Conservation (phyloP, 2,113 vertebrate species). For the Corynorhinus townsendii region DNA sequence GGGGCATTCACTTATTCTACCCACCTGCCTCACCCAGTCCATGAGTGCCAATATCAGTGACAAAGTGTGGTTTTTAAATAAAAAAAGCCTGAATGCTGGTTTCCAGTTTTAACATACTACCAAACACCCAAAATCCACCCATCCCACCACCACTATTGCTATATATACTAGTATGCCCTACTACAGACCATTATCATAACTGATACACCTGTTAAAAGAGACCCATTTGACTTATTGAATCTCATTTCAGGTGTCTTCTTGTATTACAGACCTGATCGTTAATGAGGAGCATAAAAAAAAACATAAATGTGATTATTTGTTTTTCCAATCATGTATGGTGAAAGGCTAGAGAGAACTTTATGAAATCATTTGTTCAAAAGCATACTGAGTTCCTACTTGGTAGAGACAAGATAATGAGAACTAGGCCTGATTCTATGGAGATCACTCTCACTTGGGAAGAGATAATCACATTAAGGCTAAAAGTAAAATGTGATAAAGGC, state of each 20-base stretch:
- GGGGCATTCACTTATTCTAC: neutral
- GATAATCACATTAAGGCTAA: neutral
- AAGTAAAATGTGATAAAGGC: neutral
- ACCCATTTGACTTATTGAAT: neutral
- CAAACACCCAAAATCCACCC: neutral
- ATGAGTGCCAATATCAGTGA: neutral
- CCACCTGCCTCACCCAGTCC: neutral
- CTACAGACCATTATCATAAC: neutral
- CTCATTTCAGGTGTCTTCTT: neutral
- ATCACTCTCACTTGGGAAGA: neutral
- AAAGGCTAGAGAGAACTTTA: neutral
- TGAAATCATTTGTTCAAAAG: neutral
- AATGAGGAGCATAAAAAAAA: neutral
- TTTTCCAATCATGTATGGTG: neutral
- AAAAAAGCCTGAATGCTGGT: neutral
- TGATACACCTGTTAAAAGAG: neutral
- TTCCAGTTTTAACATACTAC: neutral
- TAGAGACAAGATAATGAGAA: neutral
- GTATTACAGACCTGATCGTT: neutral
- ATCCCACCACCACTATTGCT: neutral
- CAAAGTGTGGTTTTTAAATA: neutral
- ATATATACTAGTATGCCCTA: neutral
- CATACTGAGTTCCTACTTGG: neutral
- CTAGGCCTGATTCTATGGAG: neutral
- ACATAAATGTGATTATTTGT: neutral